Base-by-base conservation (phyloP, 2,797 vertebrate genomes). In the Sebastes flavidus region DNA sequence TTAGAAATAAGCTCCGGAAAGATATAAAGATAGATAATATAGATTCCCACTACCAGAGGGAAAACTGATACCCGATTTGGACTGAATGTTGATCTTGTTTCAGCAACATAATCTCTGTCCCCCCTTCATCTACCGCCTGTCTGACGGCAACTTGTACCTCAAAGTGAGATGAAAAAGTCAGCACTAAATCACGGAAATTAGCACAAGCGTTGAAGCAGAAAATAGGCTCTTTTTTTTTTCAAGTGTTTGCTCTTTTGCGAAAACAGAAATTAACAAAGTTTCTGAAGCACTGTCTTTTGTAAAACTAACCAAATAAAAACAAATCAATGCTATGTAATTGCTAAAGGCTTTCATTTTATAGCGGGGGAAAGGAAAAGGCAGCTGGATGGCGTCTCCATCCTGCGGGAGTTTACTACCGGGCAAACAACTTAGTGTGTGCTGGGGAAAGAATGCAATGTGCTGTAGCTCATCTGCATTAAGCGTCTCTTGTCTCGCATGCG, bases 181-280 rank as follows among this genome's bases (percentile, higher is more conserved):
- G 46, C 68, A 38, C 10, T 65, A 81, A 74, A 67, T 77, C 29
- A 60, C 20, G 46, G 8, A 72, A 59, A 79, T 77, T 34, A 78
- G 49, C 54, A 4, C 13, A 49, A n/a, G 46, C 18, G 0, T 42
- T 77, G 79, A 71, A 65, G 76, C 65, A 75, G 73, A 82, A 68
- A 80, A 65, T 69, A 20, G 27, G n/a, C 11, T 46, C 38, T 42
- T 16, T 49, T 22, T 65, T 56, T 38, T 36, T 16, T 16, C 14
- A 22, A 8, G 16, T 3, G 1, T 18, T 72, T n/a, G 25, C 12
- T 49, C 20, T 29, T 55, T 52, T 14, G 16, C 8, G 2, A 61
- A 59, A 61, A 32, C 14, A 34, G 16, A 73, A 54, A 68, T 6
- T 9, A 10, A 60, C 6, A 72, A 30, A 32, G 0, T 61, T 65